Evolutionary conservation across 2,888 invertebrate species (phyloP), one percentile per base, ranked within the genome.

Genomic region (Chironomus tentans): DNA sequence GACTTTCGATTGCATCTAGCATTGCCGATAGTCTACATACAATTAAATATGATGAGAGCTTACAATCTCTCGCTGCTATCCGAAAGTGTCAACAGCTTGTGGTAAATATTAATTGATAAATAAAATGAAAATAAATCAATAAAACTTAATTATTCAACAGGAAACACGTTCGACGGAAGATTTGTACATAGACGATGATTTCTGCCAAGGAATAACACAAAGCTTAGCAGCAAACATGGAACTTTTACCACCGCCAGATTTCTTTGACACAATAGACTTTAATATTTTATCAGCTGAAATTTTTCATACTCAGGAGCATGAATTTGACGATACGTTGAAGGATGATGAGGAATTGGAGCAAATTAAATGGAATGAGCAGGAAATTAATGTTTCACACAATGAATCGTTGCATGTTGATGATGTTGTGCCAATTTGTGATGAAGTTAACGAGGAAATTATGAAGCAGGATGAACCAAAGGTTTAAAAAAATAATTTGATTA

Each of bases 91-190:
- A 22, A 21, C 62, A 50, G 21, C 61, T 48, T 13, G 13, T 1
- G 10, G 74, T 76, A 56, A 56, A 46, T 56, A 38, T n/a, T 10
- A 69, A 28, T 4, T 46, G 4, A 0, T 15, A 12, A 22, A 21
- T 6, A 15, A 69, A 38, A 38, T n/a, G 18, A n/a, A 46, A 46
- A 22, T 74, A 4, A 70, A 47, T 24, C 24, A 65, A 22, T n/a
- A 38, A 38, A 38, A 10, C 2, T 38, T 7, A 10, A 38, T 76
- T 74, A 13, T 72, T 68, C 24, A 73, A 13, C 81, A 86, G 86
- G 85, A 86, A 83, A 86, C 86, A 80, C 83, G 83, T 80, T 86
- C 86, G 80, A 86, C 86, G n/a, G 87, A 87, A 78, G 87, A 87
- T 79, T 80, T 87, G 70, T 87, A 87, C 81, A 87, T 87, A 79